These are phyloP conservation scores for Bujurquina vittata DNA, from an alignment of 2,113 vertebrate genomes.

Conservation along the genomic window DNA sequence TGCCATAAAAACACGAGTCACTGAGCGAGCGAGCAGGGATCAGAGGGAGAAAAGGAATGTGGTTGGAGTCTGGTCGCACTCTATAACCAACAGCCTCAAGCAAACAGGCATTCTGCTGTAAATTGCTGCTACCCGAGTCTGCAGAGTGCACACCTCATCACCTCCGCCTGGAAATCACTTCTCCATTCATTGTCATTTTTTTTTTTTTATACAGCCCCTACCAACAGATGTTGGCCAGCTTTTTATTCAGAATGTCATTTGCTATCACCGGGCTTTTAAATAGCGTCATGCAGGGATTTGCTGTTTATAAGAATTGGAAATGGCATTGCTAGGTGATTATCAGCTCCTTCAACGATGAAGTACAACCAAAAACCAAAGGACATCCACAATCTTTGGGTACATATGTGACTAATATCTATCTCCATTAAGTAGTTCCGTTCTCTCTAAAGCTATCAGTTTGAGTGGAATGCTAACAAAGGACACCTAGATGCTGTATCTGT, in stretches of 20 bases:
- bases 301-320: too few species aligned
- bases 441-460: background rate
- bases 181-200: background rate
- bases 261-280: background rate
- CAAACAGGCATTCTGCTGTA: conserved; percentile 50
- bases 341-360: too few species aligned
- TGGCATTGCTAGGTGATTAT: too few species aligned
- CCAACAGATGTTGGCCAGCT: background rate
- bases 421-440: background rate
- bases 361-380: too few species aligned
- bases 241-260: background rate
- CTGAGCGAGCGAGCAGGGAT: background rate
- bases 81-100: conserved; percentile 55
- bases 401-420: background rate
- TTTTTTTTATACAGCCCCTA: background rate
- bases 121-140: conserved; percentile 38
- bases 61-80: conserved; percentile 43
- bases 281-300: background rate
- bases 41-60: conserved; percentile 9
- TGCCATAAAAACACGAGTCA: background rate
- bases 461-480: too few species aligned
- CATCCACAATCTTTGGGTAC: background rate
- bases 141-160: background rate
- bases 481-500: too few species aligned
- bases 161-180: background rate